Evolutionary conservation across 2,888 invertebrate genomes (phyloP).

Genomic region (Mermis nigrescens): DNA sequence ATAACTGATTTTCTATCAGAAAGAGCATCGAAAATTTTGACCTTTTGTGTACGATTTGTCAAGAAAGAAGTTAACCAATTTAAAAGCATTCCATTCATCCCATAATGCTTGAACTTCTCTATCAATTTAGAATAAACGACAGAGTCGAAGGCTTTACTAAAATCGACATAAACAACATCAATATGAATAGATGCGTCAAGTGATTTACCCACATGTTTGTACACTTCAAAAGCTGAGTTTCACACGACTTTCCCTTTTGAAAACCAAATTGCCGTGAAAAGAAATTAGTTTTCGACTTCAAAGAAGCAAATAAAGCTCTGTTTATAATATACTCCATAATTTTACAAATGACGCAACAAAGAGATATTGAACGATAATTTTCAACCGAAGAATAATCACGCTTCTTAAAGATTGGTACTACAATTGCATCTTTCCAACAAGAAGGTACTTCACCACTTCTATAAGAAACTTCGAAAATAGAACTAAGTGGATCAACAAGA

Average conservation of each 20-base stretch:
- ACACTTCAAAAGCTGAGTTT: neutral
- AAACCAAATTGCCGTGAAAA: neutral
- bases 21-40: neutral
- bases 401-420: too few relatives aligned
- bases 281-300: too few relatives aligned
- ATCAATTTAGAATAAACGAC: neutral
- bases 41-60: neutral
- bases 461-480: too few relatives aligned
- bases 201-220: neutral
- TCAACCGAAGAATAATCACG: neutral
- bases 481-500: too few relatives aligned
- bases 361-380: neutral
- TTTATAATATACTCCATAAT: neutral
- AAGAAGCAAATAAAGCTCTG: neutral
- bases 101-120: neutral
- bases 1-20: neutral
- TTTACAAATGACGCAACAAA: slow-evolving; percentile 3
- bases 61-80: neutral
- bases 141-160: neutral
- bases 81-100: neutral
- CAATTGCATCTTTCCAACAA: too few relatives aligned
- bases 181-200: neutral
- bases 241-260: neutral
- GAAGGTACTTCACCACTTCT: too few relatives aligned
- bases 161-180: neutral